Percentiles rank a stretch among this genome's conserved stretches.
phyloP scores from a whole-genome alignment of 2,113 vertebrate species.

The Tringa solitaria region DNA sequence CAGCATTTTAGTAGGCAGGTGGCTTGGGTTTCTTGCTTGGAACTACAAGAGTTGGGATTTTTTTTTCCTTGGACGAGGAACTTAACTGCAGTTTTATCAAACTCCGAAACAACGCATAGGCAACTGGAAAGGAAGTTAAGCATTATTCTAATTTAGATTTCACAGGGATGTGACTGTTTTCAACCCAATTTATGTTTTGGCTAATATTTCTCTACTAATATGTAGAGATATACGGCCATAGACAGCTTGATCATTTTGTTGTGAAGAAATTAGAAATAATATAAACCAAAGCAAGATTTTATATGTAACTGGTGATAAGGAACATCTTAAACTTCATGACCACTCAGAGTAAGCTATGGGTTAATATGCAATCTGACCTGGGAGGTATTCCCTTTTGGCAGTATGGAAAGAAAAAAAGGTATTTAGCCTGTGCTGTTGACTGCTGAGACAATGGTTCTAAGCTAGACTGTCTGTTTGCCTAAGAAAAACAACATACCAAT shows the following conservation, averaged over 20 bases:
- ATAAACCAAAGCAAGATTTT: not conserved
- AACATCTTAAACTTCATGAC: not conserved
- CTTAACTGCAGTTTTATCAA: not conserved
- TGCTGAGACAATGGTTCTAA: not conserved
- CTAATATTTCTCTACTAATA: not conserved
- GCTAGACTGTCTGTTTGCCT: not conserved
- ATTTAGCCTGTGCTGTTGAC: not conserved
- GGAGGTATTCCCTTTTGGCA: not conserved
- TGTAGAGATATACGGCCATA: not conserved
- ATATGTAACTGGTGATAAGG: not conserved
- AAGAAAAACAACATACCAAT: not conserved
- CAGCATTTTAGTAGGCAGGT: not conserved
- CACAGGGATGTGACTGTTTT: not conserved
- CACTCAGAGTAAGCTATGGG: not conserved
- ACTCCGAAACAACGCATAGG: not conserved
- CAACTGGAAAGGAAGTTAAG: not conserved
- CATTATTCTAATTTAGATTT: not conserved
- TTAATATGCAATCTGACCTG: not conserved
- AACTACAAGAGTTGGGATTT: not conserved
- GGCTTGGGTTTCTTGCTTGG: not conserved
- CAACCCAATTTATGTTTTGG: not conserved
- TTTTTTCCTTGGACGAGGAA: not conserved
- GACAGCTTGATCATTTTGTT: not conserved
- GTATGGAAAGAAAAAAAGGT: not conserved
- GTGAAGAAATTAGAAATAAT: not conserved